Base-by-base conservation (phyloP, 2,113 vertebrate genomes). In the Hemichromis elongatus region DNA sequence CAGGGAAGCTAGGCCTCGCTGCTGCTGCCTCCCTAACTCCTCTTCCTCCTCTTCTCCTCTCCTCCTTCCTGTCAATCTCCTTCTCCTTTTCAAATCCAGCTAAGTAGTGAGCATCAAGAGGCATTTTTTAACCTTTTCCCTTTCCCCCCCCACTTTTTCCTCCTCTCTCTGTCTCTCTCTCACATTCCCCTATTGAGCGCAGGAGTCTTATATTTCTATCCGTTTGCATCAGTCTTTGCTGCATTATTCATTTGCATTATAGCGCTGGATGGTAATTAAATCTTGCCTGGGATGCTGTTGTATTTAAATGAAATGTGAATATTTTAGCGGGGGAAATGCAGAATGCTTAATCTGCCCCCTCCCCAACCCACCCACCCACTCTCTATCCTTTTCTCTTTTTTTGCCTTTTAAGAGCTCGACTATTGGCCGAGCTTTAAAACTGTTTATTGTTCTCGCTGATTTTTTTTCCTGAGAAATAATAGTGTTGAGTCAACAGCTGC, bases 201-300 rank as follows among this genome's bases (percentile, higher is more conserved):
- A 63, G 86, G 45, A 80, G 86, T 88, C 90, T 89, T 93, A 94
- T 89, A 89, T 96, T 95, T 96, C 95, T 94, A 92, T 94, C 93
- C 89, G 92, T 95, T 95, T 95, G 95, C 94, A 93, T 96, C 95
- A 95, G 94, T 94, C 94, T 89, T 89, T 90, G 92, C 94, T 96
- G 96, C 95, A 96, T 96, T 96, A 96, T 96, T 96, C 94, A 96
- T 96, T 95, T 93, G 93, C 95, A 95, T 96, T 96, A 96, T 86
- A 94, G 93, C 56, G 8, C 92, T 73, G 91, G 90, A 92, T 94
- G 95, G 94, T 96, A 96, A 96, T 96, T 96, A 96, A 96, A 95
- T 91, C 86, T 93, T 88, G 93, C 94, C 94, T 88, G 93, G 90
- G 90, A 94, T 92, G 94, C 88, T 81, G 94, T 93, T 94, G 94